Conservation (phyloP, 1,140 invertebrate genomes). For the Cherax quadricarinatus region DNA sequence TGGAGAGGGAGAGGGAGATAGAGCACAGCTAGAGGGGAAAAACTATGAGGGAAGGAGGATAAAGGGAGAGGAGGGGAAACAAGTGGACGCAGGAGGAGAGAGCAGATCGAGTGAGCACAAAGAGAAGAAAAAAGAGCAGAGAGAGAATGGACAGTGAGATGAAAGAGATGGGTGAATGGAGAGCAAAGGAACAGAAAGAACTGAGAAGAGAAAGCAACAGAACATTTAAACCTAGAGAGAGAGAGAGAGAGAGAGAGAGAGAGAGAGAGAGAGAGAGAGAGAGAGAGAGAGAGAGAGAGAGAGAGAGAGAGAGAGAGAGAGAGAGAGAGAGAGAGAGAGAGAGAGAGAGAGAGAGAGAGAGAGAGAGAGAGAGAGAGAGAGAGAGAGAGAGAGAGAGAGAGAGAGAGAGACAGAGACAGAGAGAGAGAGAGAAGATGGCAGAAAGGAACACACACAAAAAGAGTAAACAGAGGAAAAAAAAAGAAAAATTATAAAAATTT, state of each 20-base stretch:
- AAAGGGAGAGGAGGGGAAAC: not conserved
- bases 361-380: too few relatives aligned
- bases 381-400: too few relatives aligned
- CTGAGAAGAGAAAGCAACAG: too few relatives aligned
- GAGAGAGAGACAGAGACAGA: not conserved
- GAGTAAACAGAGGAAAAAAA: not conserved
- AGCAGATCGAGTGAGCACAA: not conserved
- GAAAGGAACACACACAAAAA: not conserved
- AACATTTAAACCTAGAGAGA: too few relatives aligned
- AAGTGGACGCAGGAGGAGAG: not conserved
- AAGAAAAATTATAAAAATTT: not conserved
- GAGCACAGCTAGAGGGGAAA: not conserved
- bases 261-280: not conserved
- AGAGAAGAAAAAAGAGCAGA: not conserved
- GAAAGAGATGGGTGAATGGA: too few relatives aligned
- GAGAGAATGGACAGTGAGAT: not conserved
- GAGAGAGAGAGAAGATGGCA: not conserved
- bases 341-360: not conserved
- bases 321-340: not conserved
- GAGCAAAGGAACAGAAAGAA: too few relatives aligned
- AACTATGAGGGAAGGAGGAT: not conserved
- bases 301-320: not conserved
- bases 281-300: not conserved
- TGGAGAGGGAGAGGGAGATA: slow-evolving; percentile 2
- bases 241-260: too few relatives aligned